These are phyloP conservation scores for Drosophila merina DNA, from an alignment of 2,888 invertebrate species.

Conservation along the genomic window DNA sequence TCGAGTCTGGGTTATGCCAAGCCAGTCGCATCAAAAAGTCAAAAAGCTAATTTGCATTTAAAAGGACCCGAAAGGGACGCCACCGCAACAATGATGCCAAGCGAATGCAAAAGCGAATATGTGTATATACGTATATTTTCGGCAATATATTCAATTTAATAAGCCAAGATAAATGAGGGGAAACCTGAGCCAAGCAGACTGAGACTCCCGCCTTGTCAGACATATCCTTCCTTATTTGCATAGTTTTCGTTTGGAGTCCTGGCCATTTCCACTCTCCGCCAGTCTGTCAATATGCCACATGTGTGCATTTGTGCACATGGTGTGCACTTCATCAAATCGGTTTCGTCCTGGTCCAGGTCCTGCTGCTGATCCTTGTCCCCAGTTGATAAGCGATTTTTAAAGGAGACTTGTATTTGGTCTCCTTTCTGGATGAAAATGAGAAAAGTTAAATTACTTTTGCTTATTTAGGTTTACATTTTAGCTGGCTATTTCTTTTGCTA, in stretches of 20 bases:
- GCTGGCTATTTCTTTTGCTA: slow-evolving; percentile 27
- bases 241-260: slow-evolving; percentile 55
- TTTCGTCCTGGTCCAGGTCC: slow-evolving; percentile 15
- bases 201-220: slow-evolving; percentile 49
- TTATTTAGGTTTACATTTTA: slow-evolving; percentile 52
- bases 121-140: slow-evolving; percentile 42
- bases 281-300: slow-evolving; percentile 67
- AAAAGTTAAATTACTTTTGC: slow-evolving; percentile 76
- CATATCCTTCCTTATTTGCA: slow-evolving; percentile 73
- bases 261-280: slow-evolving; percentile 41
- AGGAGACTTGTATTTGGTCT: slow-evolving; percentile 4
- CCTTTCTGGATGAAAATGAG: slow-evolving; percentile 48
- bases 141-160: slow-evolving; percentile 79
- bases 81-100: slow-evolving; percentile 59
- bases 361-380: slow-evolving; percentile 38
- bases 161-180: slow-evolving; percentile 78
- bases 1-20: slow-evolving; percentile 65
- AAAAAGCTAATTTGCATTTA: slow-evolving; percentile 80
- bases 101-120: slow-evolving; percentile 45
- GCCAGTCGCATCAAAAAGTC: slow-evolving; percentile 73
- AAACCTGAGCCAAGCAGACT: slow-evolving; percentile 22
- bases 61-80: slow-evolving; percentile 65
- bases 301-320: slow-evolving; percentile 35
- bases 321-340: slow-evolving; percentile 74
- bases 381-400: slow-evolving; percentile 58